Evolutionary conservation across 2,797 vertebrate species (phyloP).

Genomic region (Monodelphis domestica): DNA sequence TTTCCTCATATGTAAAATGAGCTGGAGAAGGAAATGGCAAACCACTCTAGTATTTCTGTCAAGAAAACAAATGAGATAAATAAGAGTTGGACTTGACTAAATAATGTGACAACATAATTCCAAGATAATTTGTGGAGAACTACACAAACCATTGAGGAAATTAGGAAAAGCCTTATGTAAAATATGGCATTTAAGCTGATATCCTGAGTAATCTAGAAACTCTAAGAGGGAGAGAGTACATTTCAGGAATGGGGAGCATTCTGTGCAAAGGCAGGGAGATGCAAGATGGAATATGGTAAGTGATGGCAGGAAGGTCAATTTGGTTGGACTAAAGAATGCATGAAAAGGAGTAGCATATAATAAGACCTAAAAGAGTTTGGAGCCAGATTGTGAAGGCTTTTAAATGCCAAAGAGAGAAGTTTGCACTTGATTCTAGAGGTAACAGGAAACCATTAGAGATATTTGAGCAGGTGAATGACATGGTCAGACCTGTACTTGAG

Average conservation of each 20-base stretch:
- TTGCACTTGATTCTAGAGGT: not conserved
- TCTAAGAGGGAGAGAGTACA: not conserved
- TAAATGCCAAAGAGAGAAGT: not conserved
- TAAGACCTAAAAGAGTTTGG: not conserved
- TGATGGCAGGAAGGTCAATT: not conserved
- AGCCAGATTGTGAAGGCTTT: not conserved
- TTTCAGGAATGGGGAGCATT: not conserved
- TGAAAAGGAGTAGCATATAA: not conserved
- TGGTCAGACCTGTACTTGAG: not conserved
- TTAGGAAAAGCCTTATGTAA: not conserved
- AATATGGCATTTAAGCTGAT: not conserved
- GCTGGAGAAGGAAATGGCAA: too few relatives aligned
- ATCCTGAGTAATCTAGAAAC: not conserved
- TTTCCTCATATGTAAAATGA: too few relatives aligned
- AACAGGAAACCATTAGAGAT: not conserved
- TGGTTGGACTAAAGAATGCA: not conserved
- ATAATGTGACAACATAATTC: too few relatives aligned
- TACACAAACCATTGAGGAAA: not conserved
- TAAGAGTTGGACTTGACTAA: too few relatives aligned
- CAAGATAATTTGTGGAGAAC: not conserved
- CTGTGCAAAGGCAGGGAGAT: not conserved
- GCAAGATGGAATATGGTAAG: not conserved
- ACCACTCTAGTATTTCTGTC: too few relatives aligned
- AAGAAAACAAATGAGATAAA: too few relatives aligned
- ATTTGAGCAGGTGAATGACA: not conserved